These are phyloP conservation scores for Lymantria dispar DNA, from an alignment of 2,888 invertebrate genomes.

Conservation along the genomic window DNA sequence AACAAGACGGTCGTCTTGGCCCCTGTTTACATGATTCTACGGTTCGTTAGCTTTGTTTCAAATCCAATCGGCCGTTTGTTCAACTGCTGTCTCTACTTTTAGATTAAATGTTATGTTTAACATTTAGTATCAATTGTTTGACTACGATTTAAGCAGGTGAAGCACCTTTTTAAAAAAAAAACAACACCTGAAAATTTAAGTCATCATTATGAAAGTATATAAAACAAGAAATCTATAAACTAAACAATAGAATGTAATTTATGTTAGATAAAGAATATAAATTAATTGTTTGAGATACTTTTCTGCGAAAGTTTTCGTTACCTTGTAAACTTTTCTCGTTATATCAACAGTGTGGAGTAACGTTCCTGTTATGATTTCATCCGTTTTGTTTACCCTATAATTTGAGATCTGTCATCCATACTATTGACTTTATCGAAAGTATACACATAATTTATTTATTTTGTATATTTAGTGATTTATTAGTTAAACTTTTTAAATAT, in stretches of 20 bases:
- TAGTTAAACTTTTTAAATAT: neutral
- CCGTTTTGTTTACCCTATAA: conserved; percentile 27
- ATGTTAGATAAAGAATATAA: conserved; percentile 29
- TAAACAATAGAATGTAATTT: conserved; percentile 23
- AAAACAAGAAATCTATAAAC: neutral
- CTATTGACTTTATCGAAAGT: conserved; percentile 9
- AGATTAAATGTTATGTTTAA: conserved; percentile 16
- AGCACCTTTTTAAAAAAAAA: neutral
- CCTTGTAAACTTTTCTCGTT: conserved; percentile 34
- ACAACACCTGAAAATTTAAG: neutral
- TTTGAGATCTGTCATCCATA: conserved; percentile 11
- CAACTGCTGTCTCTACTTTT: conserved; percentile 27
- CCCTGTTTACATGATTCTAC: conserved; percentile 79
- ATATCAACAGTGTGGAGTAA: conserved; percentile 38
- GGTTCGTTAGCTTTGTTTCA: conserved; percentile 82
- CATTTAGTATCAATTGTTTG: conserved; percentile 1
- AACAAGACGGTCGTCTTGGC: conserved; percentile 80
- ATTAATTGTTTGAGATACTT: conserved; percentile 35
- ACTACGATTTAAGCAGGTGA: neutral
- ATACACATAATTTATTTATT: neutral
- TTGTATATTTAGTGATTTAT: neutral
- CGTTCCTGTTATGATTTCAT: conserved; percentile 27
- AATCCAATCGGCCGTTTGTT: conserved; percentile 64
- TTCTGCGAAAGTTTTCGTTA: conserved; percentile 25
- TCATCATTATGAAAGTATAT: neutral